Base-by-base conservation (phyloP, 2,888 invertebrate genomes). In the Phengaris alcon region DNA sequence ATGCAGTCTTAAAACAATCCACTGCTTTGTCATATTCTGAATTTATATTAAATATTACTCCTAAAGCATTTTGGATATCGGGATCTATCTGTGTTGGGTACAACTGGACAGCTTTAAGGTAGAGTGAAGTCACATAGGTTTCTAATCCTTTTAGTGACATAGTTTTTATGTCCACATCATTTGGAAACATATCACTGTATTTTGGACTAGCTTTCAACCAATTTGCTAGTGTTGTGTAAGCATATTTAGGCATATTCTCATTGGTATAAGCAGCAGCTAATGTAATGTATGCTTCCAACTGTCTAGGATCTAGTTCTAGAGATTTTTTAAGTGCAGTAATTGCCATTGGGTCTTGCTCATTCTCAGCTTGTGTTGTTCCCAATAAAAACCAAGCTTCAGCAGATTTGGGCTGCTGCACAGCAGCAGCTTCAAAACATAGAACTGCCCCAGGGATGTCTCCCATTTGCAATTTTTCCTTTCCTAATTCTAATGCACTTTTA, bases 391-490 rank as follows among this genome's bases (percentile, higher is more conserved):
- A 99, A 0, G 96, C 97, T 88, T 97, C 96, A 0, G 95, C 93
- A 83, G 97, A 96, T 74, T 96, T 94, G 2, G 97, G 95, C 73
- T 97, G 94, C 84, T 97, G 96, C 84, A 97, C 96, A 4, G 96
- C 98, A 10, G 99, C 99, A 74, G 98, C 98, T 91, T 99, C 99
- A 91, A 99, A 99, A 84, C 98, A 97, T 48, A 99, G 90, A 0
- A 99, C 98, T 15, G 99, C 99, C 81, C 98, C 97, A 52, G 99
- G 98, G 79, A 99, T 95, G 89, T 99, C 99, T 10, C 99, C 99
- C 81, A 95, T 95, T 82, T 95, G 95, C 79, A 99, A 89, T 85
- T 96, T 96, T 81, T 96, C 95, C 85, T 98, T 96, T 0, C 99
- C 99, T 82, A 97, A 96, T 86, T 96, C 96, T 77, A 99, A 95